Evolutionary conservation across 2,888 invertebrate species (phyloP).

Genomic region (Cephus spinipes): DNA sequence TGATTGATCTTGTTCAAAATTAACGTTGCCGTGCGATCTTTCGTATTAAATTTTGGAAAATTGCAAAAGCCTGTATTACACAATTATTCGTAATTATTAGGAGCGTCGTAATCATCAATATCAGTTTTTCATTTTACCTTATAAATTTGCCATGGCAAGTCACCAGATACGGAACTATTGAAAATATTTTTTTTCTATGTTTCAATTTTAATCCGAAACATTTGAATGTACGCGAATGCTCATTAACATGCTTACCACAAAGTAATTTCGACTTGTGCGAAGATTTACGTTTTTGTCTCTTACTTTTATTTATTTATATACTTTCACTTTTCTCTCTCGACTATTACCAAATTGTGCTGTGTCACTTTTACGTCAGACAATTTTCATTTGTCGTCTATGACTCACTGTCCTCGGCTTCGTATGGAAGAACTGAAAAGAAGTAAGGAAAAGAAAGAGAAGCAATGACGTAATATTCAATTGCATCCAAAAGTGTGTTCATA

Average conservation of each 20-base stretch:
- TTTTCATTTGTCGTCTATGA: neutral
- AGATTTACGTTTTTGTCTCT: neutral
- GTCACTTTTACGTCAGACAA: neutral
- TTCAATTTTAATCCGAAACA: neutral
- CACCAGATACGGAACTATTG: neutral
- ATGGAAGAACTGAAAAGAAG: slow-evolving; percentile 14
- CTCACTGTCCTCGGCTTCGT: neutral
- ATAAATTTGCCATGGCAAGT: neutral
- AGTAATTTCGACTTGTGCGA: neutral
- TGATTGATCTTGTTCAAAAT: neutral
- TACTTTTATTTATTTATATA: neutral
- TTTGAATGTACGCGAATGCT: neutral
- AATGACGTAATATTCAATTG: neutral
- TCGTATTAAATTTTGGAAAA: neutral
- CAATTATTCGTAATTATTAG: neutral
- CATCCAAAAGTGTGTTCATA: neutral
- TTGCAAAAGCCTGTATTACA: neutral
- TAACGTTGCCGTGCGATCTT: neutral
- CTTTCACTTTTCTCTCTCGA: neutral
- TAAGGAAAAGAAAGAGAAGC: slow-evolving; percentile 9
- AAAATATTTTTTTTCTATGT: neutral
- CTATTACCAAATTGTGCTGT: neutral
- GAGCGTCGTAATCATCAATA: no score
- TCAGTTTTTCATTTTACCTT: no score
- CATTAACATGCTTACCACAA: neutral